Evolutionary conservation across 2,113 vertebrate species (phyloP).

Genomic region (Acanthochromis polyacanthus): DNA sequence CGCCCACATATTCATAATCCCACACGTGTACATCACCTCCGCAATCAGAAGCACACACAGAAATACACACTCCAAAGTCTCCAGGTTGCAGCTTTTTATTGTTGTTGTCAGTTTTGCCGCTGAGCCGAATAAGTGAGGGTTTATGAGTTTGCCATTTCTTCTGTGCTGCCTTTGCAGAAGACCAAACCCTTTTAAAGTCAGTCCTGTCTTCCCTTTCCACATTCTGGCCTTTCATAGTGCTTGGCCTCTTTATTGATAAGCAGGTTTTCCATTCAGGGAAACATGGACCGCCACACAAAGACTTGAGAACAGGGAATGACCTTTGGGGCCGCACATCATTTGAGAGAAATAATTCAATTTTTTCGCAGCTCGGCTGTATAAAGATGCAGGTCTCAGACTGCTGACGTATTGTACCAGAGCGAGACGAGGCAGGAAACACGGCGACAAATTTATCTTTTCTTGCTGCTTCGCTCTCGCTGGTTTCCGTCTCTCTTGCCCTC

Average conservation of each 20-base stretch:
- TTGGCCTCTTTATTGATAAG: conserved; percentile 76
- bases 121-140: conserved; percentile 20
- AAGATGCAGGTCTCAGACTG: conserved; percentile 51
- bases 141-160: conserved; percentile 65
- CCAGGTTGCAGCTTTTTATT: conserved; percentile 24
- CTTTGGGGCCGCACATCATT: conserved; percentile 69
- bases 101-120: conserved; percentile 34
- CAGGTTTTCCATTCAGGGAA: conserved; percentile 71
- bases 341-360: conserved; percentile 73
- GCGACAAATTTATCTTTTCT: conserved; percentile 51
- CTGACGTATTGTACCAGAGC: conserved; percentile 34
- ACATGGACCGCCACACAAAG: conserved; percentile 66
- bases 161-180: conserved; percentile 36
- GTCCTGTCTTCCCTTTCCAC: conserved; percentile 45
- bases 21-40: neutral
- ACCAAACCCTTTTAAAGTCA: conserved; percentile 61
- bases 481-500: conserved; percentile 41
- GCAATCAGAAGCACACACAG: conserved; percentile 17
- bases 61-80: neutral
- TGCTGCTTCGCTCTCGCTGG: neutral
- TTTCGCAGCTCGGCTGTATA: conserved; percentile 48
- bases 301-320: conserved; percentile 70
- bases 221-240: conserved; percentile 65
- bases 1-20: neutral
- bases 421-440: conserved; percentile 33